Conservation (phyloP, 1,140 invertebrate genomes). For the Hormaphis cornu region DNA sequence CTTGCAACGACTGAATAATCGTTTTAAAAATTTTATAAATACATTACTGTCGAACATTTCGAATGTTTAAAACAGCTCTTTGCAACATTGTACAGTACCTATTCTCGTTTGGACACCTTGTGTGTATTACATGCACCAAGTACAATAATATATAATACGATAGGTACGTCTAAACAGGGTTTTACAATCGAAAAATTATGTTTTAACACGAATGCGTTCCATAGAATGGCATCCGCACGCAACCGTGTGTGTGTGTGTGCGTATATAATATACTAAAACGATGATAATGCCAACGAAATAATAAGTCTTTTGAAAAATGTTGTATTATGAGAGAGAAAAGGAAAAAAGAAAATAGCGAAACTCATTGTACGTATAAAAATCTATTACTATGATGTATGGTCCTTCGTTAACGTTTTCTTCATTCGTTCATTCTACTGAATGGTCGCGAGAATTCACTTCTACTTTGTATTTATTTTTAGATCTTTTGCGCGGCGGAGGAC, state of each 20-base stretch:
- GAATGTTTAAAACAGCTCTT: too few relatives aligned
- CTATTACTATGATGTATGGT: not conserved
- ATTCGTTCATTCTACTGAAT: not conserved
- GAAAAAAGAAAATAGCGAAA: not conserved
- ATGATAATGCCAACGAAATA: not conserved
- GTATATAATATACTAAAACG: too few relatives aligned
- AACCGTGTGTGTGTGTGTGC: too few relatives aligned
- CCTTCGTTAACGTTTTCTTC: slow-evolving; percentile 3
- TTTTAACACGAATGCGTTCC: not conserved
- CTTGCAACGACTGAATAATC: too few relatives aligned
- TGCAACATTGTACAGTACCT: too few relatives aligned
- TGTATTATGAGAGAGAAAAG: not conserved
- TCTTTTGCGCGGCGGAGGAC: not conserved
- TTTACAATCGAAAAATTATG: slow-evolving; percentile 4
- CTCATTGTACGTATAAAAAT: not conserved
- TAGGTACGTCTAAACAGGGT: not conserved
- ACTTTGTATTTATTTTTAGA: not conserved
- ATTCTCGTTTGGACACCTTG: too few relatives aligned
- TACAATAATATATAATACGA: not conserved
- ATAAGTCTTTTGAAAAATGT: not conserved
- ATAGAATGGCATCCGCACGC: not conserved
- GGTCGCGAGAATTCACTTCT: not conserved
- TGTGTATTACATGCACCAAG: not conserved
- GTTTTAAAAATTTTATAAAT: too few relatives aligned
- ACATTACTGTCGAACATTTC: too few relatives aligned